Evolutionary conservation across 53 echinoderm and acorn worm species (phyloP).

Genomic region (Paelopatides confundens): DNA sequence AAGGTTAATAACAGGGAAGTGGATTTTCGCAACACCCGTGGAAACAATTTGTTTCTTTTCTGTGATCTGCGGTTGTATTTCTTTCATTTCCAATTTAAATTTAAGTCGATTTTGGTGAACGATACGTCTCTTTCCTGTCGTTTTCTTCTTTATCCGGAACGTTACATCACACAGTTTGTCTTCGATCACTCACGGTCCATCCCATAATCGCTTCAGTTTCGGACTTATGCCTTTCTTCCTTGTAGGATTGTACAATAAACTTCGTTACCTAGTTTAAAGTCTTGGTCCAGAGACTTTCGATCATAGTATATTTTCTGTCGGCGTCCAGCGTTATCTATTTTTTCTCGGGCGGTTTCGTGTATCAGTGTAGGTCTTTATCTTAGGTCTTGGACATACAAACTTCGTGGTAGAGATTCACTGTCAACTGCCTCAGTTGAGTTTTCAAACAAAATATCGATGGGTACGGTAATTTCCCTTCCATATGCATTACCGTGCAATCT

Average conservation of each 20-base stretch:
- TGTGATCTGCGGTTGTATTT: too few relatives aligned
- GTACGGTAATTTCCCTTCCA: too few relatives aligned
- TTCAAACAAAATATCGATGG: too few relatives aligned
- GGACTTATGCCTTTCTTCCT: slow-evolving; percentile 32
- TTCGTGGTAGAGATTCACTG: too few relatives aligned
- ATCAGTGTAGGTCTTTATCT: neutral
- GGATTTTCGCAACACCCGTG: too few relatives aligned
- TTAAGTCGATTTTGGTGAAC: slow-evolving; percentile 1
- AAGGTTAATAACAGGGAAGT: too few relatives aligned
- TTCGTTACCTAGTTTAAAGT: neutral
- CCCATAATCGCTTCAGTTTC: neutral
- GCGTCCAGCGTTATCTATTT: neutral
- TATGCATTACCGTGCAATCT: too few relatives aligned
- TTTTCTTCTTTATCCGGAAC: slow-evolving; percentile 1
- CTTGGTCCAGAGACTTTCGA: neutral
- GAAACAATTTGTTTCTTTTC: too few relatives aligned
- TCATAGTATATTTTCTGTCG: slow-evolving; percentile 13
- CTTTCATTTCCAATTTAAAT: too few relatives aligned
- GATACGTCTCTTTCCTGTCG: neutral
- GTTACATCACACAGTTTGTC: neutral
- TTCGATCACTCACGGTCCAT: neutral
- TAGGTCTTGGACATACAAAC: neutral
- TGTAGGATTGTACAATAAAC: neutral
- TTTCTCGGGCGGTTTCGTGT: neutral
- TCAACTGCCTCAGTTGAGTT: too few relatives aligned